phyloP scores from a whole-genome alignment of 1,140 invertebrate species.

The Leptinotarsa texana region DNA sequence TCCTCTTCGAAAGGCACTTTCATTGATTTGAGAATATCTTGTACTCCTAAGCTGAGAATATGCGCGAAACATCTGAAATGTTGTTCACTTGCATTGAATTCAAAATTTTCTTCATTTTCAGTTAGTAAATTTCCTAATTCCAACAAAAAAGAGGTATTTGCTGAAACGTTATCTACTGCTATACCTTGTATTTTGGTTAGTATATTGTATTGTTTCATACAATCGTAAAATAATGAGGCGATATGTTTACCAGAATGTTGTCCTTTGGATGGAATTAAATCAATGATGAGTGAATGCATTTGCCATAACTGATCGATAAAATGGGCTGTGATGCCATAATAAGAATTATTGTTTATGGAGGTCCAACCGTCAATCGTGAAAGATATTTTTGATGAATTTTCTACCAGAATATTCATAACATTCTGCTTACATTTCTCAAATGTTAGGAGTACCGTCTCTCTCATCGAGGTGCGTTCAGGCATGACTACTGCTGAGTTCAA shows the following conservation, averaged over 20 bases:
- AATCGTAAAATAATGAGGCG: constrained; percentile 47
- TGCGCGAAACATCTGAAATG: no score
- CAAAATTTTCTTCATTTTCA: no score
- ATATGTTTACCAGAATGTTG: constrained; percentile 51
- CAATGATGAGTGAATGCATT: constrained; percentile 46
- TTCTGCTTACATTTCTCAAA: constrained; percentile 38
- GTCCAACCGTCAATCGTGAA: constrained; percentile 53
- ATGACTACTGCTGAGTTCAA: constrained; percentile 39
- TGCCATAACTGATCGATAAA: constrained; percentile 41
- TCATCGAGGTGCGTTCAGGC: constrained; percentile 39
- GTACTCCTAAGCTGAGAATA: no score
- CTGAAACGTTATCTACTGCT: constrained; percentile 24
- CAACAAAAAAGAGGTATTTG: constrained; percentile 41
- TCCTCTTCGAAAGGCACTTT: no score
- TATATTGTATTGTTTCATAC: constrained; percentile 43
- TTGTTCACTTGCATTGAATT: no score
- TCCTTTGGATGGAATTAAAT: constrained; percentile 51
- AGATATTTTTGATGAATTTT: constrained; percentile 50
- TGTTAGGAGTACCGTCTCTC: constrained; percentile 34
- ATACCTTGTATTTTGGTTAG: constrained; percentile 47
- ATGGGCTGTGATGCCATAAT: constrained; percentile 51
- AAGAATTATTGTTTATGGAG: constrained; percentile 45
- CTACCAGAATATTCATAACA: constrained; percentile 41
- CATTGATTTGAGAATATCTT: no score
- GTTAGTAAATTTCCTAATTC: constrained; percentile 15